Percentiles rank a stretch among this genome's conserved stretches.
Evolutionary conservation across 2,888 invertebrate genomes (phyloP).

Genomic region (Chouioia cunea): DNA sequence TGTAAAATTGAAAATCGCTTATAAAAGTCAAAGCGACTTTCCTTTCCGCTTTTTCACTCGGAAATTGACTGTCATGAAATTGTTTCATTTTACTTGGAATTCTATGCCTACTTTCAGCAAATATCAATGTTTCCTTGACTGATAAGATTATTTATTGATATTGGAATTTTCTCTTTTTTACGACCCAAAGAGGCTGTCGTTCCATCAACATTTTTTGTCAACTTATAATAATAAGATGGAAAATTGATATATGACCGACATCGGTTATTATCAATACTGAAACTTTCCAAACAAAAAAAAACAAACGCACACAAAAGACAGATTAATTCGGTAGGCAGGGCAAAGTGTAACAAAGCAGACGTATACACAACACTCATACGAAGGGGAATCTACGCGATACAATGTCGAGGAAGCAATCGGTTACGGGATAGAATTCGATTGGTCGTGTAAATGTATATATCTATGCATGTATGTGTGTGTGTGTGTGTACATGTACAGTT

Average conservation of each 20-base stretch:
- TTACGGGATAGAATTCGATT: constrained; percentile 48
- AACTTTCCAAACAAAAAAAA: background rate
- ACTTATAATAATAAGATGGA: too few species aligned
- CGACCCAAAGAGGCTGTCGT: too few species aligned
- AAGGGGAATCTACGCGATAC: constrained; percentile 14
- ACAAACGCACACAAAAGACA: background rate
- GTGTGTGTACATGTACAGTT: background rate
- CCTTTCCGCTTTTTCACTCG: constrained; percentile 14
- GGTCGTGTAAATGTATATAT: background rate
- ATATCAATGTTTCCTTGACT: too few species aligned
- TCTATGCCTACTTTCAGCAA: too few species aligned
- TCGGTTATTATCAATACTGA: background rate
- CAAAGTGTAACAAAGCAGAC: constrained; percentile 23
- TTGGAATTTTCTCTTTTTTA: too few species aligned
- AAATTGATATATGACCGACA: background rate
- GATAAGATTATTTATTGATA: too few species aligned
- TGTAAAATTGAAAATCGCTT: constrained; percentile 14
- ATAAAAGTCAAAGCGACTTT: too few species aligned
- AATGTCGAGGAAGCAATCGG: constrained; percentile 51
- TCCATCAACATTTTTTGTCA: too few species aligned
- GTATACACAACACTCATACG: background rate
- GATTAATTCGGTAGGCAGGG: constrained; percentile 7
- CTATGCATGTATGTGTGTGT: too few species aligned
- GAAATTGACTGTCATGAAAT: constrained; percentile 11
- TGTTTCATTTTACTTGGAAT: background rate